Base-by-base conservation (phyloP, 2,113 vertebrate genomes). In the Istiophorus platypterus region DNA sequence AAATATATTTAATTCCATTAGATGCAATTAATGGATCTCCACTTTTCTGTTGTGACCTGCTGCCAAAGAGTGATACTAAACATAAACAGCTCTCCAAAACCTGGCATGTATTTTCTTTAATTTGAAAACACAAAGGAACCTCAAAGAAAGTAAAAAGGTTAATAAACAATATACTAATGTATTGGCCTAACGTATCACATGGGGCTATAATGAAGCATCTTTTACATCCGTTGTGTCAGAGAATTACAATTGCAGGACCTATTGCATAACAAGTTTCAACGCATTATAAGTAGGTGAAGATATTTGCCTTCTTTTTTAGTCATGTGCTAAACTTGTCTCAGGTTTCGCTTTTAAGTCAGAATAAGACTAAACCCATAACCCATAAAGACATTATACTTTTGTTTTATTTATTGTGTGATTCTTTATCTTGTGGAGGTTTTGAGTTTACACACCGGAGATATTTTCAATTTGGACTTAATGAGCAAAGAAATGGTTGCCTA, bases 1-100 rank as follows among this genome's bases (percentile, higher is more conserved):
- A 78, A 84, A 78, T 77, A 42, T 74, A 26, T 59, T 72, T 29
- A 29, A 54, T 77, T 80, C 51, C 58, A 77, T 74, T 81, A 73
- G 34, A 65, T 72, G 69, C 39, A 74, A 69, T 70, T 74, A 75
- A 84, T 83, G 34, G 45, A 51, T 63, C 22, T 59, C n/a, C 42
- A 54, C 22, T 42, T 70, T 62, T 61, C 51, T 67, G 14, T 61
- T 42, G 31, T 57, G 17, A 63, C 26, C 41, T 39, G 47, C 64
- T 12, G 17, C 29, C 64, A 61, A 67, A 41, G 27, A 62, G 20
- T 29, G 47, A 56, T 77, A 20, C 26, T 47, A 5, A 74, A 27
- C 41, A 69, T 41, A 54, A 78, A 39, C 18, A 49, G 29, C 11
- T 24, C 7, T 41, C 66, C 7, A 3, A 59, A 51, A 41, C 17